Evolutionary conservation across 2,888 invertebrate genomes (phyloP).

Genomic region (Catocala sponsa): DNA sequence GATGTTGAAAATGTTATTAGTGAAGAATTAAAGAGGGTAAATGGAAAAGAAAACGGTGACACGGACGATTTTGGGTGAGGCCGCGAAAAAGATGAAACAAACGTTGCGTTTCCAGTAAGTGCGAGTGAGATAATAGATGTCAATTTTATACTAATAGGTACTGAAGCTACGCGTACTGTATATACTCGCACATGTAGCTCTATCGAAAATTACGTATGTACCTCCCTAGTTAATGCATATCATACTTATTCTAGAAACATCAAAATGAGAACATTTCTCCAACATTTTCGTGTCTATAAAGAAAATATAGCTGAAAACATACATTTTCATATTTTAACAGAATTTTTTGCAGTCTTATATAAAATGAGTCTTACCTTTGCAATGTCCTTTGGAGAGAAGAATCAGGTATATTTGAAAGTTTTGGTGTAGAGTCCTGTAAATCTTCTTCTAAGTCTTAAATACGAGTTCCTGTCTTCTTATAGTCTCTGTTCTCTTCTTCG

Average conservation of each 20-base stretch:
- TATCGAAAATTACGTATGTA: not conserved
- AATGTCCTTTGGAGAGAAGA: conserved; percentile 27
- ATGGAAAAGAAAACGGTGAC: conserved; percentile 15
- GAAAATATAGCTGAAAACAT: conserved; percentile 11
- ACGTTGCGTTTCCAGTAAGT: conserved; percentile 53
- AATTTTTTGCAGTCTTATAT: not conserved
- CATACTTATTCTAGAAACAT: not conserved
- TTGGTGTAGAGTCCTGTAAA: conserved; percentile 45
- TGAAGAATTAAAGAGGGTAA: not conserved
- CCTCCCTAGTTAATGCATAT: too few relatives aligned
- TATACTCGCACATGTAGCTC: conserved; percentile 3
- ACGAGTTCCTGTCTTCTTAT: conserved; percentile 41
- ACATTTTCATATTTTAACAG: conserved; percentile 3
- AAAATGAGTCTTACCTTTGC: conserved; percentile 42
- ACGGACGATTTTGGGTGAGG: conserved; percentile 26
- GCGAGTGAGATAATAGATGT: conserved; percentile 73
- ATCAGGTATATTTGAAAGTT: conserved; percentile 29
- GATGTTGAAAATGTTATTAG: conserved; percentile 9
- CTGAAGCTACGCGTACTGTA: conserved; percentile 17
- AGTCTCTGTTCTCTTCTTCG: conserved; percentile 43
- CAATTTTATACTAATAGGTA: conserved; percentile 61
- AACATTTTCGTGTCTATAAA: conserved; percentile 3
- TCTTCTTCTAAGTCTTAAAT: conserved; percentile 47
- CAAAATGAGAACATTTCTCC: not conserved
- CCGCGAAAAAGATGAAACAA: conserved; percentile 50